Conservation (phyloP, 2,797 vertebrate genomes). For the Adrianichthys oophorus region DNA sequence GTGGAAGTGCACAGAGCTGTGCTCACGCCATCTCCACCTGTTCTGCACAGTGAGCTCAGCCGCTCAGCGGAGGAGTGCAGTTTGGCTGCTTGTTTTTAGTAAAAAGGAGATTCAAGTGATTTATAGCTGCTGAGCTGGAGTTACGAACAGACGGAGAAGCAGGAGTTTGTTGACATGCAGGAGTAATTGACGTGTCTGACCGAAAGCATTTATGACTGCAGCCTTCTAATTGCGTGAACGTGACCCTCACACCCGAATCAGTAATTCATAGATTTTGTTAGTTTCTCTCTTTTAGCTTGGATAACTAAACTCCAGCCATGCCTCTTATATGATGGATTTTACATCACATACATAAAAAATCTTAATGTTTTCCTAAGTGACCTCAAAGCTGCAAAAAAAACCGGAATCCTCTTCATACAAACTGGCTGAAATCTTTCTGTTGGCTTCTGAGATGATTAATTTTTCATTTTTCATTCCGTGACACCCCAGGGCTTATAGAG, state of each 20-base stretch:
- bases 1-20: conserved; percentile 26
- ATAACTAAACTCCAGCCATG: not conserved
- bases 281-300: not conserved
- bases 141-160: conserved; percentile 16
- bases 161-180: conserved; percentile 5
- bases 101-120: conserved; percentile 26
- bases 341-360: not conserved
- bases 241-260: too few species aligned
- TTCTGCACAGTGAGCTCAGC: conserved; percentile 45
- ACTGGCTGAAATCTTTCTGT: not conserved
- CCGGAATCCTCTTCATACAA: not conserved
- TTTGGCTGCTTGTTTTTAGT: conserved; percentile 33
- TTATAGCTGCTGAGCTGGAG: conserved; percentile 12
- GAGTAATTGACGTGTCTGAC: not conserved
- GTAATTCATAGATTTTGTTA: not conserved
- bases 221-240: too few species aligned
- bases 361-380: not conserved
- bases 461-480: conserved; percentile 10
- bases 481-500: conserved; percentile 2
- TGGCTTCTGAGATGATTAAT: conserved; percentile 14
- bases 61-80: conserved; percentile 33
- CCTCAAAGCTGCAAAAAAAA: not conserved
- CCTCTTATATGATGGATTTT: not conserved
- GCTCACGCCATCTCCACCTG: conserved; percentile 42
- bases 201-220: too few species aligned